phyloP scores from a whole-genome alignment of 2,888 invertebrate species.

The Caradrina kadenii region DNA sequence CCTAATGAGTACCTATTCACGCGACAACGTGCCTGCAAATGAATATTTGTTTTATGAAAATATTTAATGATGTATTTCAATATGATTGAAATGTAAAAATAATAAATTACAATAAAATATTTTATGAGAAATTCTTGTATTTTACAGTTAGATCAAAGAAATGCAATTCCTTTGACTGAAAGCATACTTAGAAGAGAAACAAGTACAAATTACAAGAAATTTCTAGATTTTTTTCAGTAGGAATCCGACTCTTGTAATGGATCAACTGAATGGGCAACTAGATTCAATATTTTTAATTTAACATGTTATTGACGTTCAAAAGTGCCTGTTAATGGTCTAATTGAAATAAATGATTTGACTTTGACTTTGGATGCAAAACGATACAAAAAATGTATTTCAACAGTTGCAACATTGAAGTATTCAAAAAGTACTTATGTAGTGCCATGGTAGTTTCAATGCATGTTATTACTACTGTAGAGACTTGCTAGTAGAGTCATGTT shows the following conservation, averaged over 20 bases:
- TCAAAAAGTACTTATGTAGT: neutral
- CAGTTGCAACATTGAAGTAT: neutral
- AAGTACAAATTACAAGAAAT: neutral
- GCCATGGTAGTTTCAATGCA: no score
- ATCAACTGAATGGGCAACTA: no score
- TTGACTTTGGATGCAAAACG: neutral
- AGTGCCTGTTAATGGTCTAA: no score
- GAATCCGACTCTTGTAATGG: neutral
- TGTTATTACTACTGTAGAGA: no score
- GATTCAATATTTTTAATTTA: no score
- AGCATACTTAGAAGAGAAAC: no score
- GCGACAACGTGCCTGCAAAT: slow-evolving; percentile 3
- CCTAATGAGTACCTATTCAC: slow-evolving; percentile 48
- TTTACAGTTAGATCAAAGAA: slow-evolving; percentile 20
- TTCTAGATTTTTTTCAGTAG: neutral
- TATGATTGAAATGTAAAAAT: neutral
- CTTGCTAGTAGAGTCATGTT: no score
- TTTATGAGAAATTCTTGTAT: neutral
- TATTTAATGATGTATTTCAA: slow-evolving; percentile 1
- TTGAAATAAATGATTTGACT: no score
- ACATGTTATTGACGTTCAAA: no score
- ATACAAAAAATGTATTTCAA: neutral
- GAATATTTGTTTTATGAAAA: slow-evolving; percentile 21
- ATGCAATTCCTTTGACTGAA: slow-evolving; percentile 17
- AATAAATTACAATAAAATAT: neutral